Evolutionary conservation across 2,797 vertebrate species (phyloP), one percentile per base, ranked within the genome.

Genomic region (Centropyge bicolor): DNA sequence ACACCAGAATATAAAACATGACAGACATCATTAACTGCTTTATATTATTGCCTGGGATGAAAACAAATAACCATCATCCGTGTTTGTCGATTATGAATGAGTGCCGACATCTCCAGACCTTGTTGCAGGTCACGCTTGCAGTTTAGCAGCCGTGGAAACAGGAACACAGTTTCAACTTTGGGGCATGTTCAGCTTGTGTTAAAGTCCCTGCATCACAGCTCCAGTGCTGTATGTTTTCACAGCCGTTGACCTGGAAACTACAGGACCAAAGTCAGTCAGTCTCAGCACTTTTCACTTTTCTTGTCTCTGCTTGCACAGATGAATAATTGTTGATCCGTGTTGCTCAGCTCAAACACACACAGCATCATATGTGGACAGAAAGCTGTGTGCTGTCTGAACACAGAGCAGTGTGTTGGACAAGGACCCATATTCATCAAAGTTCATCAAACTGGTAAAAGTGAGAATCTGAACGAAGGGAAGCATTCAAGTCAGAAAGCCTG

Each of bases 181-280:
- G 74, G 57, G 57, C 65, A 35, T 57, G 70, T 65, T 70, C 31
- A 77, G 27, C 5, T 56, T 62, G 54, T 78, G 77, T 63, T 59
- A 13, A 76, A 72, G 66, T 71, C 60, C 20, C 43, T 13, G 48
- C 56, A 77, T 84, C 79, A 46, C 74, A 69, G 61, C 66, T 74
- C 22, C 36, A 1, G 40, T 35, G 45, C 46, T 67, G 57, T 55
- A 12, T 16, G 41, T 83, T 86, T 77, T 73, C 49, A 80, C 17
- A 77, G 60, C 51, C 10, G 0, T 48, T 78, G 83, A 60, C 67
- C 70, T 65, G 56, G 66, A 85, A 87, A 87, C 60, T 64, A 64
- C 41, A 63, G 27, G 48, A 70, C 55, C 66, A 70, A 83, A 81
- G 56, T 80, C 70, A 70, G 55, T 61, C 17, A 27, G 81, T 70